Evolutionary conservation across 2,888 invertebrate species (phyloP).

Genomic region (Tenthredo notha): DNA sequence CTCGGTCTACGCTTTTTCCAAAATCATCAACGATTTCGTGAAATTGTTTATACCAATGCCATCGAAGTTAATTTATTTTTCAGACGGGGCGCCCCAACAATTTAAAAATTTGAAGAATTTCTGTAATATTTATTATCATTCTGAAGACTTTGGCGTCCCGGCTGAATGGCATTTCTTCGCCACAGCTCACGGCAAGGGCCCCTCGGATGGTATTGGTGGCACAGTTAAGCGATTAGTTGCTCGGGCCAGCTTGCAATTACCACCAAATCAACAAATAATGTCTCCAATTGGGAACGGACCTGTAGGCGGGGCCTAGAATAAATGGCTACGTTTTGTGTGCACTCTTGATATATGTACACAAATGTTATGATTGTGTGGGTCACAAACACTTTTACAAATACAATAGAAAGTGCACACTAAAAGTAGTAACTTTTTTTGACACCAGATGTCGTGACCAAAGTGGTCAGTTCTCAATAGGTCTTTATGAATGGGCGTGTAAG

Average conservation of each 20-base stretch:
- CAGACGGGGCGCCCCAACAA: slow-evolving; percentile 20
- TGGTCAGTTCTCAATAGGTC: too few species aligned
- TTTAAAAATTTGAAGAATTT: slow-evolving; percentile 8
- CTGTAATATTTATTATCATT: background rate
- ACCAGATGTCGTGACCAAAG: too few species aligned
- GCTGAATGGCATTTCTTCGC: slow-evolving; percentile 4
- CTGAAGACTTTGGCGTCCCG: background rate
- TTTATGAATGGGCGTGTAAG: background rate
- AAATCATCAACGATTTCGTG: slow-evolving; percentile 48
- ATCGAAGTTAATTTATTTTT: background rate
- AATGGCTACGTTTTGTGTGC: too few species aligned
- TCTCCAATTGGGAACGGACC: too few species aligned
- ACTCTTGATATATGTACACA: too few species aligned
- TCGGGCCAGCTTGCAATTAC: background rate
- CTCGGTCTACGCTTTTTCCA: slow-evolving; percentile 55
- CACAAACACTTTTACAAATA: too few species aligned
- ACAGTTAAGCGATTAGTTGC: background rate
- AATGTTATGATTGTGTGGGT: too few species aligned
- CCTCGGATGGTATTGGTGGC: background rate
- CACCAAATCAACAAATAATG: background rate
- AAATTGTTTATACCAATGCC: background rate
- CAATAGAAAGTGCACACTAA: too few species aligned
- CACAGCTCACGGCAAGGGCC: background rate
- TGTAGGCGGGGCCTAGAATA: too few species aligned
- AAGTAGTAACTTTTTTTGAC: too few species aligned